Evolutionary conservation across 2,797 vertebrate genomes (phyloP), one percentile per base, ranked within the genome.

Genomic region (Chelonia mydas): DNA sequence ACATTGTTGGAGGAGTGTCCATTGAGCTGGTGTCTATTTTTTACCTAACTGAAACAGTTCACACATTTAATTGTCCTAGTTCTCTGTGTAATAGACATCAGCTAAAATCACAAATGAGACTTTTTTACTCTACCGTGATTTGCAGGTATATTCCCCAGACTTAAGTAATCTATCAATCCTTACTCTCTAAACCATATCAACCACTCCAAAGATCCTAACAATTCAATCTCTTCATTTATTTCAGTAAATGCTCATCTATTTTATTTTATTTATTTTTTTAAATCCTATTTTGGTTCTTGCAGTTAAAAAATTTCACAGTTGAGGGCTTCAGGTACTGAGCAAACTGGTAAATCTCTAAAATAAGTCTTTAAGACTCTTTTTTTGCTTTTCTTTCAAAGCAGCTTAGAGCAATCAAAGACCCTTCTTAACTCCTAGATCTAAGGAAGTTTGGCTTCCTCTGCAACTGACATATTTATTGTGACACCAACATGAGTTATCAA

Each of bases 111-210:
- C 74, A 76, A 47, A 28, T 76, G 45, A 47, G 74, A 76, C 57
- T 59, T 47, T 27, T 72, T 6, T 72, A 17, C 25, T 47, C 74
- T 47, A 15, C 45, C 7, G 15, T 59, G 80, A 33, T 95, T 89
- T 95, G 72, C 41, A 93, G 47, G 33, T 77, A 28, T 28, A 74
- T 83, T 96, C 83, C 47, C 54, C 53, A 15, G 1, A 10, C 7
- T 27, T 27, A 53, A 5, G 3, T n/a, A 50, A 19, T 31, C 21
- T 0, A 0, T 83, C 81, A 16, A 76, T 28, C 25, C 41, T 76
- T 76, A 25, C 41, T 47, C 74, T 15, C 87, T 91, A 53, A 6
- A 11, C 57, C 16, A 84, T 55, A 83, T 17, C 16, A 28, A 81
- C 83, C 72, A 79, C 65, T 65, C 37, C 59, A 89, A 6, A 45